Conservation (phyloP, 2,888 invertebrate species). For the Drosophila kokeensis region DNA sequence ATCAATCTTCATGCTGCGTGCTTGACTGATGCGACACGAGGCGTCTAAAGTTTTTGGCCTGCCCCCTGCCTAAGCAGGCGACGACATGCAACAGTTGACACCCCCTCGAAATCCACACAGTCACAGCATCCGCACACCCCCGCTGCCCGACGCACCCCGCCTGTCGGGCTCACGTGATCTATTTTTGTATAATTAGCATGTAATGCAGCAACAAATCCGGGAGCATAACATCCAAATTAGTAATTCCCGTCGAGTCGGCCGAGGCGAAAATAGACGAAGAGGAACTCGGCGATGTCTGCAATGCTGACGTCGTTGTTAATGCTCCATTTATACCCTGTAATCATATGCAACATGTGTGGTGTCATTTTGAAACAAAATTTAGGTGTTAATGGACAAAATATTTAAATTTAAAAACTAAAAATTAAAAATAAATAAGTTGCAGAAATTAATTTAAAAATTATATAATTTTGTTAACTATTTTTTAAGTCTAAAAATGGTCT, state of each 20-base stretch:
- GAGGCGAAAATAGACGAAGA: conserved; percentile 54
- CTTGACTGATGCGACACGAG: conserved; percentile 64
- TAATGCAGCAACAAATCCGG: conserved; percentile 66
- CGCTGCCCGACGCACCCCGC: neutral
- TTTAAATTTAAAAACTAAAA: neutral
- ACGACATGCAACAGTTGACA: conserved; percentile 68
- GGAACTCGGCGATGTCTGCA: conserved; percentile 54
- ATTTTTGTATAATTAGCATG: conserved; percentile 68
- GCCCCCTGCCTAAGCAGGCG: conserved; percentile 54
- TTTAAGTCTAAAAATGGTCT: neutral
- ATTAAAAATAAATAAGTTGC: accelerated
- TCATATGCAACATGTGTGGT: neutral
- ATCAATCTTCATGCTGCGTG: conserved; percentile 67
- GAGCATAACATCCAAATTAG: conserved; percentile 69
- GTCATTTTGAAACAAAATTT: neutral
- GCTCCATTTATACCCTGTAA: conserved; percentile 48
- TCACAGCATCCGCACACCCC: neutral
- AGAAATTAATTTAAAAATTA: neutral
- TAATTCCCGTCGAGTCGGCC: conserved; percentile 52
- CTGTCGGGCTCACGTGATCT: conserved; percentile 56
- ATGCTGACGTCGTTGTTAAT: conserved; percentile 48
- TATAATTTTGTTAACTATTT: neutral
- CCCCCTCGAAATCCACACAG: conserved; percentile 25
- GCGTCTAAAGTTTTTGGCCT: conserved; percentile 49
- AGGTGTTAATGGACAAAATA: neutral